Evolutionary conservation across 2,888 invertebrate species (phyloP).

Genomic region (Melinaea marsaeus): DNA sequence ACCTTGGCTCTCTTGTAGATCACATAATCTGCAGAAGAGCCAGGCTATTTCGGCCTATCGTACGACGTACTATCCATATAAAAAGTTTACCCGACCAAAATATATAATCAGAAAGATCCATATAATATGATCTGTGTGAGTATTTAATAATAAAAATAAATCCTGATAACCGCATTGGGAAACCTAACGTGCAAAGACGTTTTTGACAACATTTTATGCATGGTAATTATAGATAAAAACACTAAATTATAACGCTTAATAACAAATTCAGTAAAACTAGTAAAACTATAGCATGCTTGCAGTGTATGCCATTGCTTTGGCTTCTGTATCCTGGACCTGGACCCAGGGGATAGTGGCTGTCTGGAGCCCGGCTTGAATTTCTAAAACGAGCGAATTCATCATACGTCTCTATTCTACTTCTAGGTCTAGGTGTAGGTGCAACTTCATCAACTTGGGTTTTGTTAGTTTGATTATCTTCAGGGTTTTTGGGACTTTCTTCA

Average conservation of each 20-base stretch:
- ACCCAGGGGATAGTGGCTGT: conserved; percentile 44
- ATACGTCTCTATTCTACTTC: conserved; percentile 46
- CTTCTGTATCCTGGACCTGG: conserved; percentile 32
- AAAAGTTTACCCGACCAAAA: too few relatives aligned
- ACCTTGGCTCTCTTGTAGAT: too few relatives aligned
- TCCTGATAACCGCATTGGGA: too few relatives aligned
- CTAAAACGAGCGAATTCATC: conserved; percentile 45
- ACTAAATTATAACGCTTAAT: neutral
- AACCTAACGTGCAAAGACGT: too few relatives aligned
- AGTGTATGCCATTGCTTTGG: conserved; percentile 3
- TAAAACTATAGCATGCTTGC: neutral
- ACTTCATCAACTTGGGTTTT: conserved; percentile 14
- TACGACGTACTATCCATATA: too few relatives aligned
- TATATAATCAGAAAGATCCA: too few relatives aligned
- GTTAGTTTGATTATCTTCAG: neutral
- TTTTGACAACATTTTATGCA: too few relatives aligned
- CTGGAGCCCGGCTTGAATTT: conserved; percentile 47
- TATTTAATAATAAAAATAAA: too few relatives aligned
- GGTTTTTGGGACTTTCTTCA: neutral
- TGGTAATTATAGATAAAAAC: too few relatives aligned
- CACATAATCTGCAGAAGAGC: too few relatives aligned
- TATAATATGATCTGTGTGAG: too few relatives aligned
- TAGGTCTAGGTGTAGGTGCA: conserved; percentile 25
- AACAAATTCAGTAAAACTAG: neutral
- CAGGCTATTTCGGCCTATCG: too few relatives aligned